A percentile compares a stretch with the other conserved stretches of the same genome.
phyloP scores from a whole-genome alignment of 2,888 invertebrate species.

The Podabrus alpinus region DNA sequence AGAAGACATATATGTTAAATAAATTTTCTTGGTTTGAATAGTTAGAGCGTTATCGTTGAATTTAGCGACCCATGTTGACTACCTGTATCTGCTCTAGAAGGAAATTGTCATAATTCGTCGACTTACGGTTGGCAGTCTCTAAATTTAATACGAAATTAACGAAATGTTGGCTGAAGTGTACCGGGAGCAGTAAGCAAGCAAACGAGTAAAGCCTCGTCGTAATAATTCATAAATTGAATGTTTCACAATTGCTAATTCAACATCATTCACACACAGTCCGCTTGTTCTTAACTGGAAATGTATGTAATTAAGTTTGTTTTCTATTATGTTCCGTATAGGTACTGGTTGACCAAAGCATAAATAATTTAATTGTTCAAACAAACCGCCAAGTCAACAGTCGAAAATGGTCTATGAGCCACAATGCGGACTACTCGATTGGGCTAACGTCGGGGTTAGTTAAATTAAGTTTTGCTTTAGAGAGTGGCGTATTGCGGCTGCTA shows the following conservation, averaged over 20 bases:
- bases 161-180: conserved; percentile 34
- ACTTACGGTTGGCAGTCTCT: conserved; percentile 46
- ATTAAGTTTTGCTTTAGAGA: conserved; percentile 52
- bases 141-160: conserved; percentile 54
- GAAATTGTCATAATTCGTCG: conserved; percentile 33
- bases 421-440: conserved; percentile 33
- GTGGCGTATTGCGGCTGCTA: conserved; percentile 45
- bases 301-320: conserved; percentile 58
- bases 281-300: conserved; percentile 54
- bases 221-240: conserved; percentile 58
- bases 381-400: conserved; percentile 37
- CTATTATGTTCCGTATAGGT: conserved; percentile 56
- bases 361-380: conserved; percentile 53
- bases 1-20: not conserved
- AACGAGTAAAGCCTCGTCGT: conserved; percentile 34
- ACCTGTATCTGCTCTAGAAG: conserved; percentile 4
- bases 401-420: conserved; percentile 31
- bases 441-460: conserved; percentile 48
- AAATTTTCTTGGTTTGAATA: conserved; percentile 1
- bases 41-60: conserved; percentile 1
- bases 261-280: conserved; percentile 52
- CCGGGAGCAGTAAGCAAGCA: conserved; percentile 30
- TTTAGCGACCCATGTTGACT: conserved; percentile 3
- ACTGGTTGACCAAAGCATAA: conserved; percentile 50
- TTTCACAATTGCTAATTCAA: conserved; percentile 57